A percentile compares a stretch with the other conserved stretches of the same genome.
These are phyloP conservation scores for Leptoclinus maculatus DNA, from an alignment of 2,797 vertebrate species.

Conservation along the genomic window DNA sequence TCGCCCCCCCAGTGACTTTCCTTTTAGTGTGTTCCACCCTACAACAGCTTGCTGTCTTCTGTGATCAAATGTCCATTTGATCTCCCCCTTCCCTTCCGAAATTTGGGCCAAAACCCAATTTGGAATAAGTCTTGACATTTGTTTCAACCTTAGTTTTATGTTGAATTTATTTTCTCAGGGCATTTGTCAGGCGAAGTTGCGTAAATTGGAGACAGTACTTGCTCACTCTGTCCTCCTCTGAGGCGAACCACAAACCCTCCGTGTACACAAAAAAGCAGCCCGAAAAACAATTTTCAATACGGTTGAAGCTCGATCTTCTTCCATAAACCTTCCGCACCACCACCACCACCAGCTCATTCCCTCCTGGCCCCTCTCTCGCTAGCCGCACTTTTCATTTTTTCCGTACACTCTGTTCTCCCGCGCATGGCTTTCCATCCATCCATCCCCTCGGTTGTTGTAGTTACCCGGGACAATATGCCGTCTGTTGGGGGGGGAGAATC, in stretches of 20 bases:
- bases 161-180: slow-evolving; percentile 5
- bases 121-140: slow-evolving; percentile 1
- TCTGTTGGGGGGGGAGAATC: slow-evolving; percentile 64
- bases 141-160: slow-evolving; percentile 9
- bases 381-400: slow-evolving; percentile 50
- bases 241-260: slow-evolving; percentile 49
- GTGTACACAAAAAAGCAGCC: slow-evolving; percentile 39
- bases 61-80: not conserved
- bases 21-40: slow-evolving; percentile 12
- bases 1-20: not conserved
- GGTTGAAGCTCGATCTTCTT: slow-evolving; percentile 48
- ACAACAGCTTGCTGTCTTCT: slow-evolving; percentile 9
- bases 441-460: slow-evolving; percentile 32
- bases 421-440: slow-evolving; percentile 22
- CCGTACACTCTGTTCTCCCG: slow-evolving; percentile 51
- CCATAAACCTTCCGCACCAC: slow-evolving; percentile 35
- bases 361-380: slow-evolving; percentile 57
- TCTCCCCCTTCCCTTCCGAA: not conserved
- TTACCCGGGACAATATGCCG: slow-evolving; percentile 46
- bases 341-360: slow-evolving; percentile 61
- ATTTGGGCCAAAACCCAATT: not conserved
- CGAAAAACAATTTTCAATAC: slow-evolving; percentile 37
- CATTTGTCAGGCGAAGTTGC: slow-evolving; percentile 21
- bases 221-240: slow-evolving; percentile 43
- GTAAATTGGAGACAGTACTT: slow-evolving; percentile 25